Evolutionary conservation across 2,888 invertebrate genomes (phyloP).

Genomic region (Hydraecia micacea): DNA sequence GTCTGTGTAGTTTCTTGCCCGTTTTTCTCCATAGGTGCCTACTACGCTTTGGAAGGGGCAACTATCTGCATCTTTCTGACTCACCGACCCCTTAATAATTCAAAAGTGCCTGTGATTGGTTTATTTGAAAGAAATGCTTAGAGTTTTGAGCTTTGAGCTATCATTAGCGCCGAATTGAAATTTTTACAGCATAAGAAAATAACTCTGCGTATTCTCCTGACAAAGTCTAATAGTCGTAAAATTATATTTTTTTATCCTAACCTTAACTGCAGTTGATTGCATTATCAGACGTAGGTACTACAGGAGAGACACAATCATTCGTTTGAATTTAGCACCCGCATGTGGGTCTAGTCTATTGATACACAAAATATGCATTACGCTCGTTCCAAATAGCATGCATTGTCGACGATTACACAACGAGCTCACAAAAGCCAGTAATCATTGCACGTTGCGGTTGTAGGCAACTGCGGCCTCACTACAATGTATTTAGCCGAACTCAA

Average conservation of each 20-base stretch:
- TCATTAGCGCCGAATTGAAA: background rate
- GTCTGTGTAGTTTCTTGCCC: no score
- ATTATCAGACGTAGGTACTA: background rate
- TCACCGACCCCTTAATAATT: background rate
- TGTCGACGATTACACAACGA: conserved; percentile 8
- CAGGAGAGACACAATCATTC: background rate
- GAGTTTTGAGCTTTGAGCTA: background rate
- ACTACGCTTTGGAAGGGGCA: background rate
- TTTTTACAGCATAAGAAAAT: background rate
- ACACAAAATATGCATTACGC: conserved; percentile 42
- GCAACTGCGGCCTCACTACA: background rate
- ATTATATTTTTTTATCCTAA: background rate
- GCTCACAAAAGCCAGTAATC: conserved; percentile 12
- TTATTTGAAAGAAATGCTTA: background rate
- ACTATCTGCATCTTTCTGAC: background rate
- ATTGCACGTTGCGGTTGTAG: background rate
- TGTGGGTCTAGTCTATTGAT: conserved; percentile 19
- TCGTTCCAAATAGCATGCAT: conserved; percentile 53
- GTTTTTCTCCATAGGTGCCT: no score
- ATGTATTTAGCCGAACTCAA: conserved; percentile 65
- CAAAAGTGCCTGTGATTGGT: background rate
- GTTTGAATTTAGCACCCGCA: conserved; percentile 52
- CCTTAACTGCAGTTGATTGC: background rate
- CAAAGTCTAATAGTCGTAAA: background rate
- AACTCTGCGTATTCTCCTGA: background rate